phyloP scores from a whole-genome alignment of 2,113 vertebrate species.

The Erinaceus europaeus region DNA sequence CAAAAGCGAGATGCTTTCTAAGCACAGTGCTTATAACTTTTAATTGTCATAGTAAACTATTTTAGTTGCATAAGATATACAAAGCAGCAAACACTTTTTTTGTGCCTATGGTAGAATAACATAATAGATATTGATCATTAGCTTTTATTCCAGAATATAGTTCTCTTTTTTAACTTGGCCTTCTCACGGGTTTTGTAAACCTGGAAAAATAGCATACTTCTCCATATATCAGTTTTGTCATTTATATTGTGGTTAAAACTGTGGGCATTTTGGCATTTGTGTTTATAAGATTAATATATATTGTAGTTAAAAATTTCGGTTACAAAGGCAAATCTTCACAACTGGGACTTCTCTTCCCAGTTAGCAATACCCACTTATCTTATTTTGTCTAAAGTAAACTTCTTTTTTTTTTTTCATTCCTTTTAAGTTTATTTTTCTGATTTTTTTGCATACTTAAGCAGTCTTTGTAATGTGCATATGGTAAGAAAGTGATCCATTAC shows the following conservation, averaged over 20 bases:
- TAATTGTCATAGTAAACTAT: background rate
- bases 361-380: background rate
- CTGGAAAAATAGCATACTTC: background rate
- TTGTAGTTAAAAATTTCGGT: background rate
- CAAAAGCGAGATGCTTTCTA: constrained; percentile 26
- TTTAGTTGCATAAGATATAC: background rate
- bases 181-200: background rate
- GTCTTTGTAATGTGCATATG: background rate
- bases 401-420: too few relatives aligned
- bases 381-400: background rate
- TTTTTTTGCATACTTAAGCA: too few relatives aligned
- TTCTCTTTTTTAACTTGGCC: background rate
- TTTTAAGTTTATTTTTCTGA: too few relatives aligned
- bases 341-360: background rate
- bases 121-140: background rate
- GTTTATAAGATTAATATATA: background rate
- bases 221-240: background rate
- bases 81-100: background rate
- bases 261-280: background rate
- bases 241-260: background rate
- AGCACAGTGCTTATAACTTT: background rate
- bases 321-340: background rate
- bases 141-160: background rate
- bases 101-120: background rate
- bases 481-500: background rate